Conservation (phyloP, 2,113 vertebrate species). For the Misgurnus mizolepis region DNA sequence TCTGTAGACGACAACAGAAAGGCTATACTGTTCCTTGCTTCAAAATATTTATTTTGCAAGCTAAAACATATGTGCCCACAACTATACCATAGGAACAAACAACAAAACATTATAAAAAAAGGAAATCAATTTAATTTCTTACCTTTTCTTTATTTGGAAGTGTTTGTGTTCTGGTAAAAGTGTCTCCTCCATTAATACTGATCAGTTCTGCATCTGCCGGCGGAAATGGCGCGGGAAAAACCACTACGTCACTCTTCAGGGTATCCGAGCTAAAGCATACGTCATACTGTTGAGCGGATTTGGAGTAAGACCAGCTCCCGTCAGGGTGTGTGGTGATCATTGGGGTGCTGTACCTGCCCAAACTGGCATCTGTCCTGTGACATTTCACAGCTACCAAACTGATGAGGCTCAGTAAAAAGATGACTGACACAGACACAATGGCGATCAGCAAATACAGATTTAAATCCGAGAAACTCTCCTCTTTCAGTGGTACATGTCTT, state of each 20-base stretch:
- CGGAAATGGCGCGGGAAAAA: neutral
- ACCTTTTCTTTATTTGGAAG: neutral
- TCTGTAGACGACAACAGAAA: neutral
- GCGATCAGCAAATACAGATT: slow-evolving; percentile 58
- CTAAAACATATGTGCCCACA: no score
- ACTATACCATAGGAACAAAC: no score
- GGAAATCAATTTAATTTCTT: neutral
- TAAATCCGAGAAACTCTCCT: slow-evolving; percentile 55
- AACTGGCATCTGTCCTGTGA: neutral
- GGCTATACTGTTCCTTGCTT: neutral
- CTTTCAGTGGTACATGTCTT: slow-evolving; percentile 38
- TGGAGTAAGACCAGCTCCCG: slow-evolving; percentile 5
- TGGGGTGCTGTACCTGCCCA: neutral
- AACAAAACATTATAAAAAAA: neutral
- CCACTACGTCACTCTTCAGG: neutral
- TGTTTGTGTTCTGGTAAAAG: neutral
- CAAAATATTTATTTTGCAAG: no score
- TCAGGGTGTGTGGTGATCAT: slow-evolving; percentile 1
- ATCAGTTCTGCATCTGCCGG: neutral
- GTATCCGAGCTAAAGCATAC: neutral
- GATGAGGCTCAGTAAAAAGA: slow-evolving; percentile 4
- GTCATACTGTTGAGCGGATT: neutral
- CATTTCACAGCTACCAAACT: neutral
- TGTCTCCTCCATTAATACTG: slow-evolving; percentile 3
- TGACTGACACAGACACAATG: slow-evolving; percentile 20